These are phyloP conservation scores for Lucilia sericata DNA, from an alignment of 1,140 invertebrate genomes.

Conservation along the genomic window DNA sequence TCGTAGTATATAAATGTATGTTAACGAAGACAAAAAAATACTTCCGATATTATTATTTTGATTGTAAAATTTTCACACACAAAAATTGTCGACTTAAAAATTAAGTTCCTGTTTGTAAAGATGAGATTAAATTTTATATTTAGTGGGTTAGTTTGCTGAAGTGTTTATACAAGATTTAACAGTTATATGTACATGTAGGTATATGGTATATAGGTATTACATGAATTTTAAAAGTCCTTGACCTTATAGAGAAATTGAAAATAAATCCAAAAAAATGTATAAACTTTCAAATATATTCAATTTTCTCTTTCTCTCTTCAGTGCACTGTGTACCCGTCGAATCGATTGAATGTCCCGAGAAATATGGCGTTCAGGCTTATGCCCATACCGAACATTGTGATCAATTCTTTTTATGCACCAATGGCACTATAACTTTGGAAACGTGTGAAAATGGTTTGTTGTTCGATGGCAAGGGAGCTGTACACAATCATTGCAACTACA, in stretches of 20 bases:
- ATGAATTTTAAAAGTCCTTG: too few species aligned
- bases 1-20: neutral
- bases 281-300: too few species aligned
- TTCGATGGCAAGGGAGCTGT: constrained; percentile 90
- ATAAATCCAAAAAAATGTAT: too few species aligned
- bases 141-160: neutral
- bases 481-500: constrained; percentile 93
- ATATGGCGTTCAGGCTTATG: constrained; percentile 81
- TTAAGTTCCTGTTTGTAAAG: constrained; percentile 22
- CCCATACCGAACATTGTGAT: constrained; percentile 86
- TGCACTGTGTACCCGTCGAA: constrained; percentile 58
- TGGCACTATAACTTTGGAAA: constrained; percentile 88
- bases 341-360: constrained; percentile 75
- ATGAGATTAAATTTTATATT: neutral
- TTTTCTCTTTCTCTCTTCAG: constrained; percentile 47
- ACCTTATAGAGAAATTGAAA: neutral
- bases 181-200: too few species aligned
- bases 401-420: constrained; percentile 92
- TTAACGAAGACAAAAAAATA: neutral
- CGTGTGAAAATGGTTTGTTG: constrained; percentile 91
- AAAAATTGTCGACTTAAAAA: neutral
- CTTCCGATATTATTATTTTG: constrained; percentile 31
- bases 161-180: too few species aligned
- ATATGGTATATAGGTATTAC: too few species aligned
- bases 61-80: neutral